Evolutionary conservation across 2,113 vertebrate genomes (phyloP), one percentile per base, ranked within the genome.

Genomic region (Plotosus lineatus): DNA sequence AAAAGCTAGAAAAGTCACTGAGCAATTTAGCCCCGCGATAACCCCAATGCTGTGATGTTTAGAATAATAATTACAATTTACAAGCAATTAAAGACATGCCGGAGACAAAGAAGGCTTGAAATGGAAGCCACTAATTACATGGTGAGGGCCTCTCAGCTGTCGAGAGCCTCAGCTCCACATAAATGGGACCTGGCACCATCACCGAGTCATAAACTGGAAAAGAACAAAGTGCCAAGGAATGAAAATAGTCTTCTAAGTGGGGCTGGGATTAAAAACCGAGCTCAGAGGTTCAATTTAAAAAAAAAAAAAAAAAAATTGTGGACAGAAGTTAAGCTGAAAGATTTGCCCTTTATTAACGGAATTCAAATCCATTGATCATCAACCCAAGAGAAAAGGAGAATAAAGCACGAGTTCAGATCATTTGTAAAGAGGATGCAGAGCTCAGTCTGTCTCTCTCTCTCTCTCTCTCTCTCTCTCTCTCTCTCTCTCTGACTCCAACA

Each of bases 41-140:
- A 48, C 84, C 71, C 84, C 71, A 55, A 76, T 51, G 23, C 40
- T 38, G 51, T 28, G 40, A 38, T 46, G 55, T 80, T 83, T 83
- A 60, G 77, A 87, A 86, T 82, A 82, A 88, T 86, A 86, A 83
- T 86, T 85, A 85, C 84, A 86, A 86, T 86, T 84, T 81, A 84
- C 78, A 71, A 83, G 80, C 86, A 83, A 84, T 84, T 87, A 81
- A 83, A 80, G 75, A 76, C 82, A 80, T 81, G 78, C 72, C 23
- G 26, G 78, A 84, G 84, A 86, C 73, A 63, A 80, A 78, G 38
- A 44, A 23, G n/a, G 66, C 50, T 65, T 17, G 17, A 82, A 86
- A 81, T 40, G 82, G 71, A 84, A 84, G 82, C 55, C 9, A 19
- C 78, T 86, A 84, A 87, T 87, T 86, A 87, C 75, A 79, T 61